Evolutionary conservation across 2,888 invertebrate genomes (phyloP).

Genomic region (Leptura quadrifasciata): DNA sequence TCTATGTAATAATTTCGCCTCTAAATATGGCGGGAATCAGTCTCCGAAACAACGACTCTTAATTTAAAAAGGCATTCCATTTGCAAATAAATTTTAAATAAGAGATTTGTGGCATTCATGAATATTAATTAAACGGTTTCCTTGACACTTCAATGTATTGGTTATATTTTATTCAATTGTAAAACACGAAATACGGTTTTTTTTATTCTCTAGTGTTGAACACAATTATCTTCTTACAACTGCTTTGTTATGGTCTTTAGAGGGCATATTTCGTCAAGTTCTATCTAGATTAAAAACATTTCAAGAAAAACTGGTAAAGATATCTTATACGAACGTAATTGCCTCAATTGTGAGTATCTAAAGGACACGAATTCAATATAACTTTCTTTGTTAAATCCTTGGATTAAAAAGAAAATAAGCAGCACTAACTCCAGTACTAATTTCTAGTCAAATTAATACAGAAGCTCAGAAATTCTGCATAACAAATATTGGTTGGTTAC

Average conservation of each 20-base stretch:
- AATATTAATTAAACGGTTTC: too few species aligned
- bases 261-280: not conserved
- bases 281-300: not conserved
- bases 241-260: not conserved
- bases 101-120: too few species aligned
- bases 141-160: too few species aligned
- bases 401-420: too few species aligned
- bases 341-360: not conserved
- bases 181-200: not conserved
- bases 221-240: not conserved
- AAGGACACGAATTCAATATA: not conserved
- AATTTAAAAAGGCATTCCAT: too few species aligned
- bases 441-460: not conserved
- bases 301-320: not conserved
- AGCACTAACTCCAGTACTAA: not conserved
- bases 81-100: too few species aligned
- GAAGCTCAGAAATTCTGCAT: not conserved
- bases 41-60: too few species aligned
- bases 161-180: not conserved
- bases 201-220: not conserved
- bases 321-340: not conserved
- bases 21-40: too few species aligned
- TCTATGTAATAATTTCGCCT: too few species aligned
- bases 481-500: too few species aligned
- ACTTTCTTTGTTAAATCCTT: not conserved